phyloP scores from a whole-genome alignment of 2,797 vertebrate species.

The Rhincodon typus region DNA sequence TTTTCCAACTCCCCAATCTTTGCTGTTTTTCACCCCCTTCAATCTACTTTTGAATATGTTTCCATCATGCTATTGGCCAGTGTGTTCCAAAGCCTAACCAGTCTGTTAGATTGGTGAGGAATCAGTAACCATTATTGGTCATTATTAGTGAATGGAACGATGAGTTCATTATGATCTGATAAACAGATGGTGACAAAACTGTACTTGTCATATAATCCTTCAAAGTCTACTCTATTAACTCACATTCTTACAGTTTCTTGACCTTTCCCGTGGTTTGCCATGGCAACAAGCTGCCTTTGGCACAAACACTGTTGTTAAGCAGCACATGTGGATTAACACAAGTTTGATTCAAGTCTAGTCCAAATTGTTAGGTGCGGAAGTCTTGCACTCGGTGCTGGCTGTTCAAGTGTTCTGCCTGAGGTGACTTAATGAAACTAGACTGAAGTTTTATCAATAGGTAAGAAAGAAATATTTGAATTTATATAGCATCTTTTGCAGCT shows the following conservation, averaged over 20 bases:
- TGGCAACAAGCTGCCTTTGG: neutral
- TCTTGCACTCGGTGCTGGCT: neutral
- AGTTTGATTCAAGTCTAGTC: neutral
- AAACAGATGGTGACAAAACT: neutral
- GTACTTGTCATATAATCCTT: too few species aligned
- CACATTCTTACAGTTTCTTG: neutral
- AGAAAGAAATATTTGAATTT: neutral
- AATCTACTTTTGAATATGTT: too few species aligned
- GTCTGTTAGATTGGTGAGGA: neutral
- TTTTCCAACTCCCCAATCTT: neutral
- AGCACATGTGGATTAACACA: neutral
- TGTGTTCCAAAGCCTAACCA: neutral
- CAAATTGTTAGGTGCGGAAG: too few species aligned
- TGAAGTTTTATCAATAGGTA: neutral
- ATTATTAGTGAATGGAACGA: neutral
- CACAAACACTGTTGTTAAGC: neutral
- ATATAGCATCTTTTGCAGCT: neutral
- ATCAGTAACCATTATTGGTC: neutral
- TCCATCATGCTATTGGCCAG: neutral
- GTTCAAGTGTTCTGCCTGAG: neutral
- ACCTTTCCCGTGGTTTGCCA: neutral
- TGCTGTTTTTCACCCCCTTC: neutral
- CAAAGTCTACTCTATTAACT: neutral
- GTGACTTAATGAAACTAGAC: neutral
- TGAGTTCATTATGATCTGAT: neutral